Conservation (phyloP, 2,797 vertebrate genomes). For the Forpus xanthops region DNA sequence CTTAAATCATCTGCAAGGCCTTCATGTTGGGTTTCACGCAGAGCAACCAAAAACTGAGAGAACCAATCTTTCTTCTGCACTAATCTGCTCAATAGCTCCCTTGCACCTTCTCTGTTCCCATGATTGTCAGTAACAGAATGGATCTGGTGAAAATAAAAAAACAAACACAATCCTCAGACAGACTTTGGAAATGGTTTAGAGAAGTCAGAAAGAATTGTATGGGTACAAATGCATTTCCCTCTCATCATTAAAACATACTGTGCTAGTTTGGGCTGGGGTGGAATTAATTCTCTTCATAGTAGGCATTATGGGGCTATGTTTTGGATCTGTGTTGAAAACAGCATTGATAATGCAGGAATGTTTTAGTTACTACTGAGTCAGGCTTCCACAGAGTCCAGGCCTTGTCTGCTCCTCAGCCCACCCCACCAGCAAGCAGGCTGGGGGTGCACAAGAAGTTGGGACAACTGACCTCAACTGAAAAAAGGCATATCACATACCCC, state of each 20-base stretch:
- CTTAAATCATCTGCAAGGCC: slow-evolving; percentile 72
- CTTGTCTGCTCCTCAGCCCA: background rate
- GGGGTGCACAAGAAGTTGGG: background rate
- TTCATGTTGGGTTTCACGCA: slow-evolving; percentile 65
- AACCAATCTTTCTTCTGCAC: slow-evolving; percentile 86
- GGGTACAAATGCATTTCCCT: background rate
- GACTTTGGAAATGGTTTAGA: background rate
- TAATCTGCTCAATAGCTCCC: slow-evolving; percentile 83
- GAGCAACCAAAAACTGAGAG: slow-evolving; percentile 79
- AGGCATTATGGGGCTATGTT: background rate
- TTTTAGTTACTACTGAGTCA: background rate
- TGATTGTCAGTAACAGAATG: slow-evolving; percentile 5
- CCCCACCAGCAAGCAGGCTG: background rate
- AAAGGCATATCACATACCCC: background rate
- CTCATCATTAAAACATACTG: background rate
- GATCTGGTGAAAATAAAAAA: slow-evolving; percentile 75
- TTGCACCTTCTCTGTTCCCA: slow-evolving; percentile 76
- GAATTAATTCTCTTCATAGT: background rate
- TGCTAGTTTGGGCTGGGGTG: background rate
- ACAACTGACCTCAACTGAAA: background rate
- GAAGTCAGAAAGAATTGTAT: background rate
- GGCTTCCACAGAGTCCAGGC: background rate
- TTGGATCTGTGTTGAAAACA: background rate
- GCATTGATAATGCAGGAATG: background rate
- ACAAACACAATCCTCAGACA: background rate